phyloP scores from a whole-genome alignment of 2,888 invertebrate species.

The Melieria crassipennis region DNA sequence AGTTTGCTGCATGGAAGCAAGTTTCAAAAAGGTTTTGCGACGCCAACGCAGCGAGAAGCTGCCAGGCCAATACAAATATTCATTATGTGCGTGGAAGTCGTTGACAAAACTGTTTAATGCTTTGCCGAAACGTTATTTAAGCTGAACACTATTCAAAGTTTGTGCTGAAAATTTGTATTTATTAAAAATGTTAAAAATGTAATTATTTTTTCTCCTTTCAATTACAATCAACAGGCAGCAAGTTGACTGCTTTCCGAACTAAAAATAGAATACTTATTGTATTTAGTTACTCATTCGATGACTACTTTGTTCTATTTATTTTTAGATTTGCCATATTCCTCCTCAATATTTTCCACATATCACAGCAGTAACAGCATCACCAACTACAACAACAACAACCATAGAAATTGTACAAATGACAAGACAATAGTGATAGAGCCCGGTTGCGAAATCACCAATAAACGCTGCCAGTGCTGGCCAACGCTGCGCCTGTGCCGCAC shows the following conservation, averaged over 20 bases:
- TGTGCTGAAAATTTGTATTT: too few relatives aligned
- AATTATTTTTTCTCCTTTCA: not conserved
- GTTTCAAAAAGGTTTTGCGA: too few relatives aligned
- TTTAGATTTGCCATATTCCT: constrained; percentile 59
- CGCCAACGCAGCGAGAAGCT: too few relatives aligned
- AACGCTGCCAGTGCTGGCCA: constrained; percentile 66
- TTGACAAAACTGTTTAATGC: too few relatives aligned
- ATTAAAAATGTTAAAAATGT: not conserved
- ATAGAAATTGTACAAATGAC: constrained; percentile 61
- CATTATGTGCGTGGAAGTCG: too few relatives aligned
- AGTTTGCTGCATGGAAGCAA: too few relatives aligned
- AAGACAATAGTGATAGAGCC: constrained; percentile 62
- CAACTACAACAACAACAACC: constrained; percentile 35
- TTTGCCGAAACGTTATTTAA: too few relatives aligned
- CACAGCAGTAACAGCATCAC: constrained; percentile 28
- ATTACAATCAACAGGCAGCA: not conserved
- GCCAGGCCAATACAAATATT: too few relatives aligned
- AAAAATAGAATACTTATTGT: too few relatives aligned
- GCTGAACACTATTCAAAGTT: too few relatives aligned
- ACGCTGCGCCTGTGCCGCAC: constrained; percentile 61
- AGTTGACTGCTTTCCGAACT: not conserved
- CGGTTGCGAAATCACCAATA: constrained; percentile 66
- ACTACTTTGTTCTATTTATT: constrained; percentile 32
- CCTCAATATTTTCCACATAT: constrained; percentile 44
- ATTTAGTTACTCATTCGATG: not conserved